These are phyloP conservation scores for Ciconia stormi DNA, from an alignment of 2,113 vertebrate species.

Conservation along the genomic window DNA sequence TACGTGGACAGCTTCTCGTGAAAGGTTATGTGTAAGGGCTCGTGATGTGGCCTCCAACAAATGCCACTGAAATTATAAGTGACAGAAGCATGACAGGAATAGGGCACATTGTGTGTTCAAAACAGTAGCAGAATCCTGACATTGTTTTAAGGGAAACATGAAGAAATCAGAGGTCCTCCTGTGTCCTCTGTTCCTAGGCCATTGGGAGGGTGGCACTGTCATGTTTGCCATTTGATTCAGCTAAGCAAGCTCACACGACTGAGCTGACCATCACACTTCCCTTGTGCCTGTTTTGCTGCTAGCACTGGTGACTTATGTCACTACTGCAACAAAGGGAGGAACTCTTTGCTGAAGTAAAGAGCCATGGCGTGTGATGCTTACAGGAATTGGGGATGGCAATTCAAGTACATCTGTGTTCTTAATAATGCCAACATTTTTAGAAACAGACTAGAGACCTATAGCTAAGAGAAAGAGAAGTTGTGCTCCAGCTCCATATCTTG, in stretches of 20 bases:
- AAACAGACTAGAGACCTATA: background rate
- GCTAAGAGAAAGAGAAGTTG: background rate
- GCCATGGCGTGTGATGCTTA: rapidly evolving
- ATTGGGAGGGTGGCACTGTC: background rate
- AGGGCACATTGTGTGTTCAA: background rate
- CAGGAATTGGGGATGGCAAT: background rate
- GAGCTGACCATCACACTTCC: background rate
- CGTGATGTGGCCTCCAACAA: background rate
- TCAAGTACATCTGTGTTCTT: background rate
- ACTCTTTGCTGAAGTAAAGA: background rate
- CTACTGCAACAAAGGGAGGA: background rate
- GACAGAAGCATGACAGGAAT: background rate
- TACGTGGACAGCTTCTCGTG: background rate
- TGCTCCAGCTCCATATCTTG: background rate
- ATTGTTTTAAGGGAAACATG: background rate
- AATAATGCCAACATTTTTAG: background rate
- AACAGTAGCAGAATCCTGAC: background rate
- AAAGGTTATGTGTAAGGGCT: background rate
- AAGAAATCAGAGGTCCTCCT: background rate
- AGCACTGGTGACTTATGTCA: background rate
- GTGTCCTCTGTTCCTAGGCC: background rate
- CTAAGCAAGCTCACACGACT: background rate
- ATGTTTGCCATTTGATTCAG: background rate
- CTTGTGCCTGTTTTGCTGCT: background rate
- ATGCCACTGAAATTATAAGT: background rate